Conservation (phyloP, 2,888 invertebrate species). For the Ormyrus thymus region DNA sequence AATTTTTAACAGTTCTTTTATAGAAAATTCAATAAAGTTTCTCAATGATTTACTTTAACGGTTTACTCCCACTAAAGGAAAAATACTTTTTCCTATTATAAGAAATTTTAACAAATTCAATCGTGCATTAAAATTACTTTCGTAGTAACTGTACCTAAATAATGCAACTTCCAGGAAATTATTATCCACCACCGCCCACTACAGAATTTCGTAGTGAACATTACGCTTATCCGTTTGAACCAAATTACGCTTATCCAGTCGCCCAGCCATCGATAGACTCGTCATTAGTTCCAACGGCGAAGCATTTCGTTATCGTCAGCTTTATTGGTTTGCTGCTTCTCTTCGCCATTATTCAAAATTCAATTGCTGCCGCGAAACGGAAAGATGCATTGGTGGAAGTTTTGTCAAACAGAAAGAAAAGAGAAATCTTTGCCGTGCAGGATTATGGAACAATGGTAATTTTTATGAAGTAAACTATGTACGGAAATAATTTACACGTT, state of each 20-base stretch:
- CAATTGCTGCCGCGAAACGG: slow-evolving; percentile 66
- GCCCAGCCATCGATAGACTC: slow-evolving; percentile 58
- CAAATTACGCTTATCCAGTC: slow-evolving; percentile 59
- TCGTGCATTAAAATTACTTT: too few relatives aligned
- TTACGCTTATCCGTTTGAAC: slow-evolving; percentile 61
- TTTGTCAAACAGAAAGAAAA: slow-evolving; percentile 65
- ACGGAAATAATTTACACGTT: too few relatives aligned
- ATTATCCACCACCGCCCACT: slow-evolving; percentile 33
- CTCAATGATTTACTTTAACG: too few relatives aligned
- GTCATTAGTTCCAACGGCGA: slow-evolving; percentile 65
- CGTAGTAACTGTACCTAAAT: too few relatives aligned
- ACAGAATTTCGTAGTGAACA: slow-evolving; percentile 61
- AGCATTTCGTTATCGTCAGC: slow-evolving; percentile 70
- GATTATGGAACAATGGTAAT: slow-evolving; percentile 32
- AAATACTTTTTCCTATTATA: too few relatives aligned
- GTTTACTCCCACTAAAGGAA: too few relatives aligned
- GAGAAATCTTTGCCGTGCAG: slow-evolving; percentile 61
- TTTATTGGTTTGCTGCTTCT: slow-evolving; percentile 72
- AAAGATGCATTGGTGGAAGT: slow-evolving; percentile 68
- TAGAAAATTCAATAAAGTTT: too few relatives aligned
- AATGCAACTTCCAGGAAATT: slow-evolving; percentile 17
- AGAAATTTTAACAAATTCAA: too few relatives aligned
- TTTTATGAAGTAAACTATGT: too few relatives aligned
- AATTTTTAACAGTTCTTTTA: too few relatives aligned
- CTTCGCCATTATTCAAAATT: slow-evolving; percentile 72